These are phyloP conservation scores for Drymodes brunneopygia DNA, from an alignment of 2,113 vertebrate species.

Conservation along the genomic window DNA sequence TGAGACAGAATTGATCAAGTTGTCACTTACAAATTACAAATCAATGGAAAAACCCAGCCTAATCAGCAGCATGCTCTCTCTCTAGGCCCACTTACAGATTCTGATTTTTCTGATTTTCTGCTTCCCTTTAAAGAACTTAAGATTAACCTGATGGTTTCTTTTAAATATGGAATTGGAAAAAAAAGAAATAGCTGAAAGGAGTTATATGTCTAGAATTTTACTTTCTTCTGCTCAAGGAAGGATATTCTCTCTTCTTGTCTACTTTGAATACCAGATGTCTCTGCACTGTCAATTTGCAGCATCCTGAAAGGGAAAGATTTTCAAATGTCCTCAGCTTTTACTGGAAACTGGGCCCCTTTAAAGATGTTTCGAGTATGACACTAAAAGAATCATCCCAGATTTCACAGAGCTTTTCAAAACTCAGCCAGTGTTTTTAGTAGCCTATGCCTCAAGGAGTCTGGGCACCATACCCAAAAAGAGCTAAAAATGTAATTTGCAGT, in stretches of 20 bases:
- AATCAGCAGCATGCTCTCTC: neutral
- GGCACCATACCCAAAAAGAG: conserved; percentile 52
- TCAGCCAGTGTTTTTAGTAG: conserved; percentile 38
- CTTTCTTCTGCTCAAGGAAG: neutral
- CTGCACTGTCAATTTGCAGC: neutral
- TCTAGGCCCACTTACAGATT: neutral
- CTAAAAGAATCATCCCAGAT: neutral
- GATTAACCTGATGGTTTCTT: conserved; percentile 36
- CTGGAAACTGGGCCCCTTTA: conserved; percentile 22
- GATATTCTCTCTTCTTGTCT: neutral
- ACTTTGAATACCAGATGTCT: conserved; percentile 24
- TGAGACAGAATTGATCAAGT: conserved; percentile 7
- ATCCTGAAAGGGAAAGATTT: conserved; percentile 9
- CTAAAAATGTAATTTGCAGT: conserved; percentile 58
- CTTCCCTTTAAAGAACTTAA: conserved; percentile 16
- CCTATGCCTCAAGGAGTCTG: conserved; percentile 43
- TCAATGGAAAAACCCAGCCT: neutral
- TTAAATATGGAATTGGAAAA: conserved; percentile 14
- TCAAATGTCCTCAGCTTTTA: neutral
- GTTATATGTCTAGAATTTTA: neutral
- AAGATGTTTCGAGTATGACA: neutral
- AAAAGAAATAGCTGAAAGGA: neutral
- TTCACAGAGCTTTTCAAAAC: neutral
- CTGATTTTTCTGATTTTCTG: neutral
- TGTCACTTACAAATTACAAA: conserved; percentile 35